phyloP scores from a whole-genome alignment of 1,140 invertebrate species.

The Euborellia annulipes region DNA sequence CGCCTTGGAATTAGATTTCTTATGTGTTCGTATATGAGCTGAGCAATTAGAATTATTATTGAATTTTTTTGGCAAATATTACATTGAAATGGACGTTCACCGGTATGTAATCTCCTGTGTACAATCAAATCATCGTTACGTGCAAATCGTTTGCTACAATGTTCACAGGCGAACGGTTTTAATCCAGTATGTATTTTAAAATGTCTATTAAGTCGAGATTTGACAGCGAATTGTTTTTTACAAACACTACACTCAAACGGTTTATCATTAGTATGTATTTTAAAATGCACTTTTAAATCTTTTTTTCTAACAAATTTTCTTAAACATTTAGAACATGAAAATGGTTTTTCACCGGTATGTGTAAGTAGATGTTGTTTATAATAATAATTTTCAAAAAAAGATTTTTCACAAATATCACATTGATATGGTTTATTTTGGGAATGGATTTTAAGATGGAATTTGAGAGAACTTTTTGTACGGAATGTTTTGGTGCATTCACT shows the following conservation, averaged over 20 bases:
- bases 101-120: too few species aligned
- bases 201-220: constrained; percentile 6
- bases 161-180: constrained; percentile 6
- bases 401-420: constrained; percentile 4
- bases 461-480: constrained; percentile 2
- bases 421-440: constrained; percentile 15
- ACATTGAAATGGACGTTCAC: too few species aligned
- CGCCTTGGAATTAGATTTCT: too few species aligned
- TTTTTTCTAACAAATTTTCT: constrained; percentile 14
- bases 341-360: constrained; percentile 39
- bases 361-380: constrained; percentile 36
- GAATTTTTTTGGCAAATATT: too few species aligned
- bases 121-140: constrained; percentile 3
- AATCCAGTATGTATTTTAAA: constrained; percentile 2
- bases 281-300: constrained; percentile 32
- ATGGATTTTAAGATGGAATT: not conserved
- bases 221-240: constrained; percentile 17
- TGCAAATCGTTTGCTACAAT: constrained; percentile 6
- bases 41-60: too few species aligned
- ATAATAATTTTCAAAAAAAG: constrained; percentile 8
- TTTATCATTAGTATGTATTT: constrained; percentile 38
- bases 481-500: constrained; percentile 5
- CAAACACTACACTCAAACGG: constrained; percentile 36
- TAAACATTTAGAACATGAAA: constrained; percentile 32
- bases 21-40: too few species aligned